Evolutionary conservation across 2,888 invertebrate species (phyloP).

Genomic region (Meandrusa payeni): DNA sequence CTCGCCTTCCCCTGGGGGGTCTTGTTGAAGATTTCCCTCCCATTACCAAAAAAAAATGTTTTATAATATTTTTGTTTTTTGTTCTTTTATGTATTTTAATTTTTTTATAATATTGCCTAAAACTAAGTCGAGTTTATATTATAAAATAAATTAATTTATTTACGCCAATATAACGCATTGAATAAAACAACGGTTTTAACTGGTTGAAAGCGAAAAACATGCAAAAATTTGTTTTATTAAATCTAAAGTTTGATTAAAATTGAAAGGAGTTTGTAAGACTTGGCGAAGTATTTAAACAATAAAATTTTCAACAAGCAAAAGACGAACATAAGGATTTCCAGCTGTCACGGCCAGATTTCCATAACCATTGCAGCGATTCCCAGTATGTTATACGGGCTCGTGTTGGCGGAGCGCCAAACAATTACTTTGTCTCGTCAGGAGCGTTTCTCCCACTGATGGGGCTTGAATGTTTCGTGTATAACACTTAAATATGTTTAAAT

Average conservation of each 20-base stretch:
- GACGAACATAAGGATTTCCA: conserved; percentile 37
- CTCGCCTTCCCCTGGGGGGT: too few species aligned
- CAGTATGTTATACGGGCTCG: conserved; percentile 32
- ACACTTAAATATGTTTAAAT: conserved; percentile 25
- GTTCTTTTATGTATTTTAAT: too few species aligned
- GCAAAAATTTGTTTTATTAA: too few species aligned
- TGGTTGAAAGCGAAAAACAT: too few species aligned
- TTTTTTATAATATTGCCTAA: too few species aligned
- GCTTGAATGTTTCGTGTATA: conserved; percentile 45
- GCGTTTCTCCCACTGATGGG: conserved; percentile 60
- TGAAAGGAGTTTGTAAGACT: background rate
- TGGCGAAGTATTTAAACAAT: conserved; percentile 23
- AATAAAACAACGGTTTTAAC: too few species aligned
- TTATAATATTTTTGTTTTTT: too few species aligned
- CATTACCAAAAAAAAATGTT: too few species aligned
- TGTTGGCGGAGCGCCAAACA: conserved; percentile 65
- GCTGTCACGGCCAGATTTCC: conserved; percentile 54
- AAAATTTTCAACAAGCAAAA: conserved; percentile 35
- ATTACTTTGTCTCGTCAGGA: conserved; percentile 72
- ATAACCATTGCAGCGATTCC: conserved; percentile 36
- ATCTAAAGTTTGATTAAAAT: background rate
- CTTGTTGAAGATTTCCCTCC: too few species aligned
- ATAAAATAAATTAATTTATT: too few species aligned
- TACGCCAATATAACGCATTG: too few species aligned
- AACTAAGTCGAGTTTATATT: too few species aligned